These are phyloP conservation scores for Aplodontia rufa DNA, from an alignment of 2,113 vertebrate species.

Conservation along the genomic window DNA sequence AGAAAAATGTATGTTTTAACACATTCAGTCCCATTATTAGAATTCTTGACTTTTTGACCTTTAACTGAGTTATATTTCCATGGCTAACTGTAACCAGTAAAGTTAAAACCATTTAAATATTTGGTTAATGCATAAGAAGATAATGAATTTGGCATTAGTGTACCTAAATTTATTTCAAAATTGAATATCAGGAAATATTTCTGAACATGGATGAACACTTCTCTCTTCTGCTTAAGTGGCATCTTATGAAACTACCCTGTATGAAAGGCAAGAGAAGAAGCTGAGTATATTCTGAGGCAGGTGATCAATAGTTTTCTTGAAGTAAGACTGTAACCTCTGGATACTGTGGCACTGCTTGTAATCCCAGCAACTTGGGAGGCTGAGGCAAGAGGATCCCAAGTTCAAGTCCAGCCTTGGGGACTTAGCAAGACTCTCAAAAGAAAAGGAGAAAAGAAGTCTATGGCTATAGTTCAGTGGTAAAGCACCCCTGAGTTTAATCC, in stretches of 20 bases:
- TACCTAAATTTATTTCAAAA: constrained; percentile 33
- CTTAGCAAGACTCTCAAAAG: no score
- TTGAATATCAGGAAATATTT: background rate
- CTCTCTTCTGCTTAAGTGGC: background rate
- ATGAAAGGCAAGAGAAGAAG: background rate
- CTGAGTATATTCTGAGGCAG: background rate
- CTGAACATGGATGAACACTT: background rate
- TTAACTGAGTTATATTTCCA: constrained; percentile 48
- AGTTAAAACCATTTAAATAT: constrained; percentile 10
- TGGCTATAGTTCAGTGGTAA: no score
- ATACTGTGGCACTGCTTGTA: no score
- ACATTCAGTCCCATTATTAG: constrained; percentile 23
- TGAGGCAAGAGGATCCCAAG: no score
- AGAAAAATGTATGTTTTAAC: constrained; percentile 54
- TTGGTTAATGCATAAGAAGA: constrained; percentile 45
- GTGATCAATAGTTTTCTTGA: background rate
- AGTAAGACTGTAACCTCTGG: fast-evolving
- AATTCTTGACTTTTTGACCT: constrained; percentile 61
- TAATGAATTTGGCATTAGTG: constrained; percentile 17
- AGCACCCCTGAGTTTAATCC: no score
- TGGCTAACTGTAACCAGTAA: constrained; percentile 21
- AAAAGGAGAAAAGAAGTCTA: no score
- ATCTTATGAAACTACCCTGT: constrained; percentile 9
- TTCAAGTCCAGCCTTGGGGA: no score
- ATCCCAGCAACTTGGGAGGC: no score